phyloP scores from a whole-genome alignment of 2,888 invertebrate species.

The Leuctra nigra region DNA sequence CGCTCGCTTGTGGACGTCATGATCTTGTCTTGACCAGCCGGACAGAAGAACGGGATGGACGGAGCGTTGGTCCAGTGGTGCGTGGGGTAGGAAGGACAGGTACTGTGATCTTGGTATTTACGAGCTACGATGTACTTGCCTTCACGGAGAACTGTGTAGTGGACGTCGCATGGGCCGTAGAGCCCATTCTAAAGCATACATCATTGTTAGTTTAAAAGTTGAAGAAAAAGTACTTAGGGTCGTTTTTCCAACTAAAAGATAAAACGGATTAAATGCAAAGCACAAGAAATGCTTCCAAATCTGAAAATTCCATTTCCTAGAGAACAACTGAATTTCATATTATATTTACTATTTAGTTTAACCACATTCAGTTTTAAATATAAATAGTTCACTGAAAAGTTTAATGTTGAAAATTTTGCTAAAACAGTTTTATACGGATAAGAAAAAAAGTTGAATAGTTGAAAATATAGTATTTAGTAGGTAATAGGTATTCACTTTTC shows the following conservation, averaged over 20 bases:
- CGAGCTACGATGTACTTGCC: conserved; percentile 32
- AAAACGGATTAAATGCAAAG: no score
- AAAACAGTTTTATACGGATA: no score
- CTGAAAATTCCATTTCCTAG: no score
- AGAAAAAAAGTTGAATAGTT: neutral
- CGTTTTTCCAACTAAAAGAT: no score
- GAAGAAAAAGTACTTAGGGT: no score
- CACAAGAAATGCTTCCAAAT: no score
- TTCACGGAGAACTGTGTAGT: conserved; percentile 18
- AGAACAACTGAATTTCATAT: no score
- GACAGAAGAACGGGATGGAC: conserved; percentile 34
- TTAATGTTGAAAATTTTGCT: no score
- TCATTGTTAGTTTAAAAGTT: no score
- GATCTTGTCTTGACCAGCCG: conserved; percentile 22
- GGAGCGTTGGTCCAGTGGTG: conserved; percentile 40
- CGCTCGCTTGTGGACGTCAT: conserved; percentile 18
- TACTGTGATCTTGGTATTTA: conserved; percentile 41
- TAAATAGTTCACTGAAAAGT: no score
- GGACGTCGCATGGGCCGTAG: conserved; percentile 20
- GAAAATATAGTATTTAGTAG: neutral
- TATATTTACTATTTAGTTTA: no score
- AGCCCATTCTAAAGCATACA: conserved; percentile 22
- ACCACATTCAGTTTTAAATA: no score
- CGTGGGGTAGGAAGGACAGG: conserved; percentile 37
- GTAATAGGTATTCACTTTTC: neutral